Base-by-base conservation (phyloP, 2,113 vertebrate species). In the Taurulus bubalis region DNA sequence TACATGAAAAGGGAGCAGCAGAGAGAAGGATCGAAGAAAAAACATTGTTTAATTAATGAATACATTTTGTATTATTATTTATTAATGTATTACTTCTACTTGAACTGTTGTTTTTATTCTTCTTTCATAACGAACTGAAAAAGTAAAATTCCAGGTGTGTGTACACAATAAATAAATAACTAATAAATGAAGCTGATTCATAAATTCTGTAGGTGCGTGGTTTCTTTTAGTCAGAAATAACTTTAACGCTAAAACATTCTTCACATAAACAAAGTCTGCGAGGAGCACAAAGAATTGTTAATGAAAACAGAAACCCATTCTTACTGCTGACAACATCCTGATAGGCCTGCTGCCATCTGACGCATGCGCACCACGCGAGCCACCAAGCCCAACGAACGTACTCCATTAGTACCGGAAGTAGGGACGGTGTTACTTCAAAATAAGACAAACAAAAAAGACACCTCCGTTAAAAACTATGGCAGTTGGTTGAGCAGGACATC, bases 301-400 rank as follows among this genome's bases (percentile, higher is more conserved):
- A 63, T 69, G 22, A 63, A 53, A 75, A 75, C 26, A 76, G 2
- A 75, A 34, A 71, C 20, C 24, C 40, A 45, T 60, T 64, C 24
- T 49, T 22, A 9, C 15, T 2, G n/a, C 1, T 55, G n/a, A 75
- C 64, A 63, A 77, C 53, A 59, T 11, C n/a, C n/a, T 70, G 45
- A 73, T 32, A 20, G 34, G 51, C 22, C 47, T 53, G 55, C 20
- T 22, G 11, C 1, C 8, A 12, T 14, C 72, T 62, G 22, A 51
- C 78, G 70, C 79, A 83, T 77, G 86, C 70, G 76, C 66, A 18
- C 2, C 16, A 62, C 24, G 22, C 18, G 1, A 22, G 1, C 4
- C 0, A 5, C 0, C 22, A n/a, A 32, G 1, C 0, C 3, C 0
- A 1, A 3, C 5, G 2, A 1, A 3, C 24, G 63, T 30, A 36